phyloP scores from a whole-genome alignment of 2,888 invertebrate genomes.

The Parapristionchus giblindavisi region DNA sequence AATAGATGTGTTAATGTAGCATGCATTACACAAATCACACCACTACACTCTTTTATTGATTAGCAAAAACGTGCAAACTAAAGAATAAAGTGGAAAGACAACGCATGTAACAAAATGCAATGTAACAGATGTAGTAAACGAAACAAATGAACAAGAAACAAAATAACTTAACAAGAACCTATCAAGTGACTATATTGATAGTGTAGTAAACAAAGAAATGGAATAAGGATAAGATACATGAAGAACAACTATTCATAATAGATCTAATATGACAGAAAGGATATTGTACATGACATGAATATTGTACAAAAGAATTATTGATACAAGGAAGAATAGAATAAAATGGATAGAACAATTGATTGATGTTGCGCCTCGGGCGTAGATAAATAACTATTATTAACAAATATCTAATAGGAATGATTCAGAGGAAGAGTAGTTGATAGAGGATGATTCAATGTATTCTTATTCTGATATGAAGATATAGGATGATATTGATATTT shows the following conservation, averaged over 20 bases:
- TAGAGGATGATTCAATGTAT: neutral
- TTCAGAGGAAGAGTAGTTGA: constrained; percentile 13
- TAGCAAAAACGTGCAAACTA: neutral
- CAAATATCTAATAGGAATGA: too few species aligned
- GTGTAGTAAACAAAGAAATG: too few species aligned
- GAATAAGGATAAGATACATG: too few species aligned
- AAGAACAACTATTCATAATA: neutral
- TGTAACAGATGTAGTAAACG: constrained; percentile 17
- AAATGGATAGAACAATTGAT: too few species aligned
- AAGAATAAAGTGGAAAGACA: neutral
- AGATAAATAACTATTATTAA: too few species aligned
- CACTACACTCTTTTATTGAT: neutral
- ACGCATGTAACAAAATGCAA: constrained; percentile 29
- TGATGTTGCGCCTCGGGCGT: too few species aligned
- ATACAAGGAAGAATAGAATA: too few species aligned
- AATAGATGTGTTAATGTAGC: neutral
- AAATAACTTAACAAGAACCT: neutral
- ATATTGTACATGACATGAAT: neutral
- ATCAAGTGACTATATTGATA: too few species aligned
- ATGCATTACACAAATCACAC: constrained; percentile 16
- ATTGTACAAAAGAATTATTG: too few species aligned
- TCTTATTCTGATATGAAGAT: neutral
- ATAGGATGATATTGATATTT: constrained; percentile 2
- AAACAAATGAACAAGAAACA: neutral
- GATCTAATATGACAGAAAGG: neutral